Evolutionary conservation across 1,140 invertebrate genomes (phyloP), one percentile per base, ranked within the genome.

Genomic region (Odontomachus brunneus): DNA sequence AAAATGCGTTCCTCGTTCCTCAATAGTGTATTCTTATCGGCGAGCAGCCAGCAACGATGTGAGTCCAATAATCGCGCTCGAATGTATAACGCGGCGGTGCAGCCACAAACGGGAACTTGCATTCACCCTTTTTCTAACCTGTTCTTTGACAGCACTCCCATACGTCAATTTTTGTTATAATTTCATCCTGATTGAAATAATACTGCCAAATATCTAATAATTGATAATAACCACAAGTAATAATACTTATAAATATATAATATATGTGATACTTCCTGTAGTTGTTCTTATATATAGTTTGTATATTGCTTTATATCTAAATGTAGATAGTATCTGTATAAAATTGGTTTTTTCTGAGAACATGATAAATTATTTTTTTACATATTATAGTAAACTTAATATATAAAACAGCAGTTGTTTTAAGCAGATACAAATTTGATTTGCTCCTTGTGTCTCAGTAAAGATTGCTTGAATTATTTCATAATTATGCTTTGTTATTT

Each of bases 21-120:
- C 38, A 7, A 44, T 44, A 44, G 95, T 87, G 92, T 94, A 76
- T 93, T 95, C 84, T n/a, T 57, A 94, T 76, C 91, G 94, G 74
- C 94, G 94, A 89, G 88, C 94, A 83, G 94, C 95, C 88, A 95
- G 95, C 90, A 95, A 94, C 9, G 95, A 96, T 90, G 95, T 95
- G 90, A 94, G 94, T 93, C 81, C 57, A 49, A 80, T 84, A n/a
- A 66, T 60, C 55, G 66, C 26, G 19, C 17, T 44, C 5, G 33
- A 51, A 33, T 55, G 29, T 12, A 2, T 26, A n/a, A 51, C 62
- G 29, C 24, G 11, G 0, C 24, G 33, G 1, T 48, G n/a, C n/a
- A 24, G 14, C 7, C 29, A 7, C 22, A 12, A 69, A 57, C 33
- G 15, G 14, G 33, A 44, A 29, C 57, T 55, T n/a, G 26, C n/a